Evolutionary conservation across 2,888 invertebrate species (phyloP), one percentile per base, ranked within the genome.

Genomic region (Microctonus hyperodae): DNA sequence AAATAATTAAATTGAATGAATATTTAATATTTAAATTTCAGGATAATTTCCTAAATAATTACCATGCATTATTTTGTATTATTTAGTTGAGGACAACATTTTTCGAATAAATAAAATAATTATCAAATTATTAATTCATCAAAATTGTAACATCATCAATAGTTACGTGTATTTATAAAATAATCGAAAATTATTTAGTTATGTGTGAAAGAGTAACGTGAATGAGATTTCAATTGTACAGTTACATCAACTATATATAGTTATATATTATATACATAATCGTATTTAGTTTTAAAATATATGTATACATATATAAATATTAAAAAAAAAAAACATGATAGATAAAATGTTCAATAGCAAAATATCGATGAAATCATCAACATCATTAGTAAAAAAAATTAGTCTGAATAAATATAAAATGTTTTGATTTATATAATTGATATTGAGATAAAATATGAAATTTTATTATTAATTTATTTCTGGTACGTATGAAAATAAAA

Each of bases 151-250:
- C 44, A 28, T 4, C n/a, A n/a, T 61, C 40, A 6, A 28, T 51
- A 61, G 57, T 61, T 66, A 16, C n/a, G 44, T 44, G 44, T 1
- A n/a, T 6, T 4, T 6, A 1, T 44, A 16, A 44, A 44, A 44
- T n/a, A 44, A 10, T 35, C 28, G 28, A 4, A 44, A 44, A n/a
- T 7, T 16, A 44, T 16, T 9, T 16, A 44, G 9, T 20, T 44
- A 44, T 20, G 20, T 20, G 44, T 16, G 4, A 1, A 9, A 44
- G 16, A 44, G 44, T 44, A 44, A 44, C 35, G 69, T 70, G 68
- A 72, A 72, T 75, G 62, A 74, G 78, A 44, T 79, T 79, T 74
- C 76, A 67, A 71, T 73, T 82, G 82, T 82, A 82, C 80, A 82
- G 80, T 78, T 80, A n/a, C n/a, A n/a, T n/a, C n/a, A n/a, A n/a